Evolutionary conservation across 1,140 invertebrate species (phyloP).

Genomic region (Homarus americanus): DNA sequence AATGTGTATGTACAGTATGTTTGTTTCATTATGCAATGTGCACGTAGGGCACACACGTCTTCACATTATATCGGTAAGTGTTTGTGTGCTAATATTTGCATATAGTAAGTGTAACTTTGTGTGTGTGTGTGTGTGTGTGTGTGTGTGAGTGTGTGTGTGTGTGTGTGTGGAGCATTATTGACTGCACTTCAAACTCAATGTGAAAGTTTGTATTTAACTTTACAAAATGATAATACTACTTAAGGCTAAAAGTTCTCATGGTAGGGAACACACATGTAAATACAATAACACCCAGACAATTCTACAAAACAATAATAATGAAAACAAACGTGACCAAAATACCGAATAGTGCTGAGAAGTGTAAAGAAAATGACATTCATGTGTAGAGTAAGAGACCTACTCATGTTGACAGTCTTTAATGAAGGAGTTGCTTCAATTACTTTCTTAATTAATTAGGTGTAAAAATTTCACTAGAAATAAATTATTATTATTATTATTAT

Average conservation of each 20-base stretch:
- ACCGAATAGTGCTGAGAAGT: conserved; percentile 46
- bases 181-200: too few relatives aligned
- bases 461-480: too few relatives aligned
- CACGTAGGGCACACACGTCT: too few relatives aligned
- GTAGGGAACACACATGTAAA: background rate
- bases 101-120: background rate
- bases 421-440: too few relatives aligned
- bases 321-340: conserved; percentile 40
- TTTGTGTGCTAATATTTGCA: background rate
- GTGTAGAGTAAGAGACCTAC: conserved; percentile 10
- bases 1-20: background rate
- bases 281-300: conserved; percentile 38
- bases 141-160: too few relatives aligned
- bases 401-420: too few relatives aligned
- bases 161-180: too few relatives aligned
- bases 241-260: background rate
- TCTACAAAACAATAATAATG: conserved; percentile 31
- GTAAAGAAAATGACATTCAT: conserved; percentile 42
- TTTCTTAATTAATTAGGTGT: too few relatives aligned
- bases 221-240: too few relatives aligned
- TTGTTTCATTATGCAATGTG: background rate
- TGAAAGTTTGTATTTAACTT: too few relatives aligned
- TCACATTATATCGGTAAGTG: too few relatives aligned
- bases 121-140: background rate
- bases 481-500: too few relatives aligned